These are phyloP conservation scores for Leucoraja erinaceus DNA, from an alignment of 2,113 vertebrate genomes.

Conservation along the genomic window DNA sequence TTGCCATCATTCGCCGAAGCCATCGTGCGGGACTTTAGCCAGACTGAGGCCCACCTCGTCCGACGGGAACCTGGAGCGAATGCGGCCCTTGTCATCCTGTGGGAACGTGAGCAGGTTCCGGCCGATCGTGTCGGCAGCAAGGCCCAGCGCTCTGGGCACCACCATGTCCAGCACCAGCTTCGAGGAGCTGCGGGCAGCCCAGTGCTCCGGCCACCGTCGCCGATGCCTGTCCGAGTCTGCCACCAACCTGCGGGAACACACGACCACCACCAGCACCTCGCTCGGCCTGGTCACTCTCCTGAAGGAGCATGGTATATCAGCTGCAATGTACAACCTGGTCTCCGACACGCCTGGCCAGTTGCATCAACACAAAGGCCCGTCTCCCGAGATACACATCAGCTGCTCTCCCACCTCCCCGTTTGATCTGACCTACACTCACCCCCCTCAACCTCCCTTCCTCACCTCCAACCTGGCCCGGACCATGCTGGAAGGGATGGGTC, in stretches of 20 bases:
- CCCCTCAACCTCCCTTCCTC: background rate
- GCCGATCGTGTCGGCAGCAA: too few relatives aligned
- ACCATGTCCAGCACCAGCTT: background rate
- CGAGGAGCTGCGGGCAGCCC: constrained; percentile 56
- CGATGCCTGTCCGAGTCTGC: background rate
- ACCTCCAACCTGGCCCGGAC: background rate
- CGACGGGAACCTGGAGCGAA: background rate
- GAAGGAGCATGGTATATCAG: constrained; percentile 56
- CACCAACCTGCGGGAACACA: constrained; percentile 31
- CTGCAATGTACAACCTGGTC: constrained; percentile 38
- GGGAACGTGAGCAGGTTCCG: background rate
- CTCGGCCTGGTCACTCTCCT: constrained; percentile 58
- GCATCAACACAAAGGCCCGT: accelerated
- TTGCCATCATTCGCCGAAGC: constrained; percentile 61
- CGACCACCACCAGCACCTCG: constrained; percentile 41
- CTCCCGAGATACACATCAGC: background rate
- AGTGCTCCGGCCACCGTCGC: constrained; percentile 39
- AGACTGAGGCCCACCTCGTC: constrained; percentile 2
- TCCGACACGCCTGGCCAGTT: background rate
- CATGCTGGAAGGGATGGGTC: background rate
- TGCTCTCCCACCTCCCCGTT: background rate
- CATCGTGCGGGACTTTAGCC: constrained; percentile 61
- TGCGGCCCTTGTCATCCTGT: background rate
- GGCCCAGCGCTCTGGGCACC: background rate
- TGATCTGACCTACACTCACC: background rate